Conservation (phyloP, 1,140 invertebrate species). For the Drosophila ercepeae region DNA sequence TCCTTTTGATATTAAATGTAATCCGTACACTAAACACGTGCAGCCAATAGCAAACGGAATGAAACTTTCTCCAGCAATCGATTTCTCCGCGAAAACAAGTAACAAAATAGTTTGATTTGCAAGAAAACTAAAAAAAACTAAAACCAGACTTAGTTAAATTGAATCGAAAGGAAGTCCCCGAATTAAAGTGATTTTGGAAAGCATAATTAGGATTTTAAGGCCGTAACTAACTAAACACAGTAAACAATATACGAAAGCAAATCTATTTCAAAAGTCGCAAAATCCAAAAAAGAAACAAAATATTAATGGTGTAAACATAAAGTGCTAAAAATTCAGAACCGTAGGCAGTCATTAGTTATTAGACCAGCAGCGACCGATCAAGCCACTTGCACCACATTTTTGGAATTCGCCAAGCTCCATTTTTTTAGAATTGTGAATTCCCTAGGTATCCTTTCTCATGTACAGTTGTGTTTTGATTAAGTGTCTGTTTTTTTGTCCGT, state of each 20-base stretch:
- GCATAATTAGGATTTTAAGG: constrained; percentile 65
- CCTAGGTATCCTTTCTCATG: constrained; percentile 32
- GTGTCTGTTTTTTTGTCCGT: constrained; percentile 57
- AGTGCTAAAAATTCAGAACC: constrained; percentile 49
- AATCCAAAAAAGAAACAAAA: not conserved
- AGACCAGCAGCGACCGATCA: constrained; percentile 42
- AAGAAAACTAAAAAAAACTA: too few species aligned
- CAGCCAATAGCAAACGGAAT: constrained; percentile 47
- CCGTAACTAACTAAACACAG: constrained; percentile 36
- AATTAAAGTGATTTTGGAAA: constrained; percentile 62
- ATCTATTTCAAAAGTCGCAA: constrained; percentile 30
- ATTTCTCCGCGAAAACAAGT: constrained; percentile 36
- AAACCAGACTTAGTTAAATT: constrained; percentile 62
- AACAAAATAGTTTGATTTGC: constrained; percentile 28
- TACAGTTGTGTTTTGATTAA: constrained; percentile 53
- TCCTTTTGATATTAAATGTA: constrained; percentile 83
- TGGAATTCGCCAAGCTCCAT: constrained; percentile 26
- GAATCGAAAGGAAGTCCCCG: constrained; percentile 29
- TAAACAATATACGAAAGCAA: constrained; percentile 45
- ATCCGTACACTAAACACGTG: constrained; percentile 47
- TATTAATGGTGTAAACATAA: constrained; percentile 5
- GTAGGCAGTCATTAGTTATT: constrained; percentile 40
- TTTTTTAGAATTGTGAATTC: constrained; percentile 31
- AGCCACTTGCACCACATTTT: constrained; percentile 13
- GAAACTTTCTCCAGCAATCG: constrained; percentile 24